Evolutionary conservation across 2,113 vertebrate genomes (phyloP), one percentile per base, ranked within the genome.

Genomic region (Lophochroa leadbeateri): DNA sequence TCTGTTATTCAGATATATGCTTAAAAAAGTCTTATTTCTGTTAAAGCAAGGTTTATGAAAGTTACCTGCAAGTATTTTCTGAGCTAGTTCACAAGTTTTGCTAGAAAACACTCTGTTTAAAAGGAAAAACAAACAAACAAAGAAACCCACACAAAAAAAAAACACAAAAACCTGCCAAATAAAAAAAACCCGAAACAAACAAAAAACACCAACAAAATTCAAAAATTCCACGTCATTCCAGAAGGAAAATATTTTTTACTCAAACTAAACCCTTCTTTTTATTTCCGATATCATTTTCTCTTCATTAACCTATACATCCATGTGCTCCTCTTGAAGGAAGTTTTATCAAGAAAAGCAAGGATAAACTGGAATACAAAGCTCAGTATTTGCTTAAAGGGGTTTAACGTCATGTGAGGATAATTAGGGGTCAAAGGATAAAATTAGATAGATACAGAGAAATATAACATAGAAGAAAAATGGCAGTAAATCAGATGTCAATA

Each of bases 181-280:
- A 49, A 24, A 24, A 13, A 24, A 24, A 47, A 5, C 11, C 39
- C 39, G 5, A 41, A 41, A 41, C 39, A 17, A 53, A 29, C 8
- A n/a, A 58, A 58, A 13, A n/a, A 6, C 12, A 16, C 9, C 9
- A 14, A n/a, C 39, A 57, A n/a, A 57, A 57, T 21, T 57, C 8
- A 9, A n/a, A 57, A 19, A 57, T 57, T 23, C 33, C 33, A n/a
- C 21, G 19, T 57, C 20, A 21, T 58, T n/a, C 55, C 55, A 57
- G 55, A 57, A n/a, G 55, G 55, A 21, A 57, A 57, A 28, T 27
- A 31, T 15, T 11, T 60, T 63, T 64, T 55, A 47, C 4, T 70
- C 13, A 49, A 52, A 86, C 17, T 7, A 47, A 21, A 0, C 5
- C 0, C 3, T 4, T 9, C 39, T 27, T 41, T 29, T 6, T 50